These are phyloP conservation scores for Beris morrisii DNA, from an alignment of 2,888 invertebrate genomes.

Conservation along the genomic window DNA sequence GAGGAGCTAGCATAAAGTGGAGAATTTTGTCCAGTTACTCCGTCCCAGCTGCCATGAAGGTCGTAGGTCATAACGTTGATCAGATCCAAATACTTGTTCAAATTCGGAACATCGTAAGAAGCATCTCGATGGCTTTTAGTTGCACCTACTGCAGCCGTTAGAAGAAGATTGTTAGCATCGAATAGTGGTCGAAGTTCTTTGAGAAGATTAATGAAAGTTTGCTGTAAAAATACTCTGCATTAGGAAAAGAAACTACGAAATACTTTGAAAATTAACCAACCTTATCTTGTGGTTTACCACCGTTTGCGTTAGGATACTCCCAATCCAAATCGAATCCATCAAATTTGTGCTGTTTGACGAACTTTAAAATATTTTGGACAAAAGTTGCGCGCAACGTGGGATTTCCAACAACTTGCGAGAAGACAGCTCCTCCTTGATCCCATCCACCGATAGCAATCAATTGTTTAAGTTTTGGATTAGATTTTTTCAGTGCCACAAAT, in stretches of 20 bases:
- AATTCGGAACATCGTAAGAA: slow-evolving; percentile 59
- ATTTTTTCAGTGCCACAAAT: slow-evolving; percentile 54
- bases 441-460: slow-evolving; percentile 62
- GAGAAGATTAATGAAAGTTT: slow-evolving; percentile 22
- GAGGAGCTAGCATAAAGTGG: slow-evolving; percentile 53
- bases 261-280: slow-evolving; percentile 6
- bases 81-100: slow-evolving; percentile 58
- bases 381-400: slow-evolving; percentile 51
- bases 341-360: slow-evolving; percentile 58
- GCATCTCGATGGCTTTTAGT: slow-evolving; percentile 52
- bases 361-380: slow-evolving; percentile 57
- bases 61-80: slow-evolving; percentile 64
- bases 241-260: slow-evolving; percentile 76
- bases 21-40: slow-evolving; percentile 58
- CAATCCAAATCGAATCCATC: slow-evolving; percentile 68
- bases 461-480: slow-evolving; percentile 55
- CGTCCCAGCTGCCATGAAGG: slow-evolving; percentile 60
- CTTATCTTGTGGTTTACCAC: slow-evolving; percentile 46
- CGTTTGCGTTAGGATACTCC: slow-evolving; percentile 62
- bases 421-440: slow-evolving; percentile 60
- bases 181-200: slow-evolving; percentile 44
- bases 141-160: slow-evolving; percentile 61
- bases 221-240: slow-evolving; percentile 20
- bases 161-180: slow-evolving; percentile 50
- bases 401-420: slow-evolving; percentile 50